Evolutionary conservation across 1,140 invertebrate species (phyloP).

Genomic region (Capitella teleta): DNA sequence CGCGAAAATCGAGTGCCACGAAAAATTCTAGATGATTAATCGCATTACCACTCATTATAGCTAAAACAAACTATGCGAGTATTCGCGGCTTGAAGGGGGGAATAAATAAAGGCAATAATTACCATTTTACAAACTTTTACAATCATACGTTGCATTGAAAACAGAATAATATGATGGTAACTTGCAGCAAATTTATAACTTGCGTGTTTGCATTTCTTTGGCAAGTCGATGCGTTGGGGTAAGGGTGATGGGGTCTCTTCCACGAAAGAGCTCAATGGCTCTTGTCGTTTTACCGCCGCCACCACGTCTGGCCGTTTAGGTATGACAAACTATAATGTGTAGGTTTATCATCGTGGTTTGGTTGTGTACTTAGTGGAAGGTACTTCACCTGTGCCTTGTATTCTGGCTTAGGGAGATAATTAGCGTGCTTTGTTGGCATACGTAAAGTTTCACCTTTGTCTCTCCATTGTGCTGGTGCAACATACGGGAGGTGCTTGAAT

Average conservation of each 20-base stretch:
- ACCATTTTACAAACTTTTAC: no score
- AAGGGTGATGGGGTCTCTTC: background rate
- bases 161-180: no score
- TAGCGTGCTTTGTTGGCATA: constrained; percentile 2
- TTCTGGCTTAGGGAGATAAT: constrained; percentile 2
- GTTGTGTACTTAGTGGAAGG: background rate
- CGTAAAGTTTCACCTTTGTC: constrained; percentile 8
- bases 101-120: no score
- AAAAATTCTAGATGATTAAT: no score
- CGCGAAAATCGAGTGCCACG: no score
- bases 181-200: no score
- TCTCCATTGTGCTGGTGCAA: constrained; percentile 6
- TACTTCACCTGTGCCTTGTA: constrained; percentile 3
- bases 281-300: background rate
- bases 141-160: no score
- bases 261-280: constrained; percentile 1
- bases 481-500: background rate
- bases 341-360: background rate
- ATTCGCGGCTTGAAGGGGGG: no score
- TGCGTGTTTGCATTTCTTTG: no score
- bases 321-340: background rate
- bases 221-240: no score
- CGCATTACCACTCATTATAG: no score
- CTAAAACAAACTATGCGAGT: no score
- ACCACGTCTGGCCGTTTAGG: background rate